phyloP scores from a whole-genome alignment of 1,140 invertebrate species.

The Bombyx mandarina region DNA sequence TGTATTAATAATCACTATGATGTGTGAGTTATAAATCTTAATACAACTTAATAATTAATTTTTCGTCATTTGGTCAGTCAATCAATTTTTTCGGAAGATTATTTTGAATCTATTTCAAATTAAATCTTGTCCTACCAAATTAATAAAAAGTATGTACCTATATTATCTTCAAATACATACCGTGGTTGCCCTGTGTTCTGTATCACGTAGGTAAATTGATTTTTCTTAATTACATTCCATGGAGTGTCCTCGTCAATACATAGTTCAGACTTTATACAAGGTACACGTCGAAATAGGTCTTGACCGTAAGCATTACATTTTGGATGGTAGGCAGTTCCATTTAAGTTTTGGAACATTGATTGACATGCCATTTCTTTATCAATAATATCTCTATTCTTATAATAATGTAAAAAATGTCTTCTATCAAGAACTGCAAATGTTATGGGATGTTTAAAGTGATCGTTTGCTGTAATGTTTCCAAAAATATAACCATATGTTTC shows the following conservation, averaged over 20 bases:
- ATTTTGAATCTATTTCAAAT: too few species aligned
- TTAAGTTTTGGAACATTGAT: constrained; percentile 88
- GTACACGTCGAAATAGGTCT: constrained; percentile 91
- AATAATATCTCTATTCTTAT: constrained; percentile 79
- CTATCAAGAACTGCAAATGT: constrained; percentile 91
- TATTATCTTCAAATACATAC: constrained; percentile 63
- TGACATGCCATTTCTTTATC: constrained; percentile 81
- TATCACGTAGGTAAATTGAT: constrained; percentile 96
- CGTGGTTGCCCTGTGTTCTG: constrained; percentile 90
- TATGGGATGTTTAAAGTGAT: constrained; percentile 76
- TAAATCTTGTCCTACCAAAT: too few species aligned
- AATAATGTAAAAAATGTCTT: constrained; percentile 90
- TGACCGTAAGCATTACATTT: constrained; percentile 85
- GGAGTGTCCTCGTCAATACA: constrained; percentile 91
- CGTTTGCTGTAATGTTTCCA: constrained; percentile 88
- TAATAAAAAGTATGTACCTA: too few species aligned
- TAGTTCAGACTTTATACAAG: constrained; percentile 82
- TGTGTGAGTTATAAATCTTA: too few species aligned
- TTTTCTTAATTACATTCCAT: constrained; percentile 85
- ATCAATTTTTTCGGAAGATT: too few species aligned
- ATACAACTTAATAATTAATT: too few species aligned
- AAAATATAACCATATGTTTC: constrained; percentile 95
- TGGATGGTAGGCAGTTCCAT: constrained; percentile 86
- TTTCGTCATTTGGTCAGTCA: too few species aligned
- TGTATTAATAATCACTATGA: too few species aligned